These are phyloP conservation scores for Rhopalosiphum nymphaeae DNA, from an alignment of 2,888 invertebrate species.

Conservation along the genomic window DNA sequence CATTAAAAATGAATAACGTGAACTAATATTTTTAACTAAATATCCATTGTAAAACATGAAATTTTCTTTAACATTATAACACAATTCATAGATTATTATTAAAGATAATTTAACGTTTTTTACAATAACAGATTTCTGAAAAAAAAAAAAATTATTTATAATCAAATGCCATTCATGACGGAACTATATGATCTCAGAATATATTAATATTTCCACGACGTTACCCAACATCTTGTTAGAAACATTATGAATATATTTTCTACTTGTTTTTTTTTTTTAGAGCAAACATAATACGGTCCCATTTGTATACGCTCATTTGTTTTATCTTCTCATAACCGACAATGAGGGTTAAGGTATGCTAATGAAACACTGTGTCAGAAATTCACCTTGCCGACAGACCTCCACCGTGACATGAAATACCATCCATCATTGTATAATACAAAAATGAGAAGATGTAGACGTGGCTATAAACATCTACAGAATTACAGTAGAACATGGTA, in stretches of 20 bases:
- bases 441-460: constrained; percentile 16
- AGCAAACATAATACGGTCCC: constrained; percentile 28
- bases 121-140: background rate
- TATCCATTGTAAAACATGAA: background rate
- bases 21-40: background rate
- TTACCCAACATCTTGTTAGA: background rate
- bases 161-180: background rate
- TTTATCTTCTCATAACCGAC: constrained; percentile 10
- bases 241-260: constrained; percentile 43
- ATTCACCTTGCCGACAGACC: constrained; percentile 56
- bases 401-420: constrained; percentile 36
- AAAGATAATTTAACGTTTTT: background rate
- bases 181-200: constrained; percentile 1
- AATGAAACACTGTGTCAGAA: constrained; percentile 62
- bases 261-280: background rate
- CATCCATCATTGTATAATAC: constrained; percentile 61
- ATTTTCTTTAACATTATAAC: background rate
- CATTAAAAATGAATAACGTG: background rate
- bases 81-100: background rate
- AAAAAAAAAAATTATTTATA: background rate
- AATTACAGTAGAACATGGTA: background rate
- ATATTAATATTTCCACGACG: constrained; percentile 24
- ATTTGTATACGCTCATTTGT: constrained; percentile 52
- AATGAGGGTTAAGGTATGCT: constrained; percentile 4
- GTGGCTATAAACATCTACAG: background rate